Percentiles rank a stretch among this genome's conserved stretches.
phyloP scores from a whole-genome alignment of 2,888 invertebrate species.

The Drosophila peninsularis region DNA sequence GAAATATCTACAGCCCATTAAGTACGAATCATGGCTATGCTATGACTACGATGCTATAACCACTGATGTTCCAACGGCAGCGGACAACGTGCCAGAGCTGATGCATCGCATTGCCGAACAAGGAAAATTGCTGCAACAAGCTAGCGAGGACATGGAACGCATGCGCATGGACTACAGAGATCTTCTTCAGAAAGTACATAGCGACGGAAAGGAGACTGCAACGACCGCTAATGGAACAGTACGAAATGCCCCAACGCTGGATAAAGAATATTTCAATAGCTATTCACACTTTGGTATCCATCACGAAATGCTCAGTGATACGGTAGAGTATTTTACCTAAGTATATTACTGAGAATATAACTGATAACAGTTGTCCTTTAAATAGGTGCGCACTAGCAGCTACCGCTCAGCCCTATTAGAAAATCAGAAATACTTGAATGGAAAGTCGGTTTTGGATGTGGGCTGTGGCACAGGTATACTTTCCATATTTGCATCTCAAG shows the following conservation, averaged over 20 bases:
- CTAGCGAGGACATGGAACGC: conserved; percentile 83
- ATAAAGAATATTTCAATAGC: conserved; percentile 92
- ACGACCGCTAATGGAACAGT: conserved; percentile 75
- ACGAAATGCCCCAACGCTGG: conserved; percentile 81
- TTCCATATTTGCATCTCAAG: conserved; percentile 98
- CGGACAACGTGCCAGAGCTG: conserved; percentile 65
- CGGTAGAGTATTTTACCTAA: conserved; percentile 61
- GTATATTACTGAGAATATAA: background rate
- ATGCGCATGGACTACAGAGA: conserved; percentile 79
- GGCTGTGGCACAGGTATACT: conserved; percentile 99
- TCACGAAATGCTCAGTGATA: conserved; percentile 96
- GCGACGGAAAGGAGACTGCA: conserved; percentile 13
- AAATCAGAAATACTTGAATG: conserved; percentile 89
- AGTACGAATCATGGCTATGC: conserved; percentile 92
- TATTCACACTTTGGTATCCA: conserved; percentile 97
- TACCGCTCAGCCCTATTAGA: conserved; percentile 93
- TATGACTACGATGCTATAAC: conserved; percentile 85
- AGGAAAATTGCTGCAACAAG: conserved; percentile 86
- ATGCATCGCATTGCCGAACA: conserved; percentile 86
- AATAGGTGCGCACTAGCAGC: conserved; percentile 90
- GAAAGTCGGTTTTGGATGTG: conserved; percentile 94
- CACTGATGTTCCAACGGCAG: conserved; percentile 32
- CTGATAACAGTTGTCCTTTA: background rate
- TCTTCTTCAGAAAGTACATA: conserved; percentile 69
- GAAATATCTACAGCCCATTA: conserved; percentile 90